These are phyloP conservation scores for Alviniconcha strummeri DNA, from an alignment of 2,888 invertebrate species.

Conservation along the genomic window DNA sequence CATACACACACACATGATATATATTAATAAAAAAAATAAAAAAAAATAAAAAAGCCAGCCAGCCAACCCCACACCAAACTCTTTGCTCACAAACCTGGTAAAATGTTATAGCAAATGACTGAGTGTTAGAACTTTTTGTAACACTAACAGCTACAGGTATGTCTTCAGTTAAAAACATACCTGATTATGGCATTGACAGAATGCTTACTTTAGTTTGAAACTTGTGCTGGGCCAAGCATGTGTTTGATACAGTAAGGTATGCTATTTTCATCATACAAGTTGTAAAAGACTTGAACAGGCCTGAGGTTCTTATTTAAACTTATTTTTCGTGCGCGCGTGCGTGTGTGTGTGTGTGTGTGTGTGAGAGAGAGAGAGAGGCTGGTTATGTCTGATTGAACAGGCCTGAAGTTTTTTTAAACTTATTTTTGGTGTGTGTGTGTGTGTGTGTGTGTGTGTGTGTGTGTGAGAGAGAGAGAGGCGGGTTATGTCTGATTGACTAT, in stretches of 20 bases:
- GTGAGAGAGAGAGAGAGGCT: neutral
- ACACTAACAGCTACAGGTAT: neutral
- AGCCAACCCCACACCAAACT: neutral
- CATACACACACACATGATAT: no score
- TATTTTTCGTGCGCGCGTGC: neutral
- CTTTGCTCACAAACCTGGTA: neutral
- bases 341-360: neutral
- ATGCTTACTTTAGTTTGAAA: neutral
- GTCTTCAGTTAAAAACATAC: neutral
- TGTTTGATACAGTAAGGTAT: neutral
- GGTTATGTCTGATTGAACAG: neutral
- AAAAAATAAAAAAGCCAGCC: neutral
- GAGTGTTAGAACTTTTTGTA: no score
- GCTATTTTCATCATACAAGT: neutral
- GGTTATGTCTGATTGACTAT: neutral
- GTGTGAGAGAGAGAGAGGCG: neutral
- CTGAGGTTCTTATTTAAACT: no score
- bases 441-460: neutral
- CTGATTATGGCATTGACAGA: neutral
- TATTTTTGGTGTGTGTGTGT: neutral
- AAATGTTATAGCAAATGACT: neutral
- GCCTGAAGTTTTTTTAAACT: no score
- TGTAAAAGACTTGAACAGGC: no score
- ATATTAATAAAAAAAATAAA: neutral
- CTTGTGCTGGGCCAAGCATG: no score